Conservation (phyloP, 2,888 invertebrate genomes). For the Trypoxylon attenuatum region DNA sequence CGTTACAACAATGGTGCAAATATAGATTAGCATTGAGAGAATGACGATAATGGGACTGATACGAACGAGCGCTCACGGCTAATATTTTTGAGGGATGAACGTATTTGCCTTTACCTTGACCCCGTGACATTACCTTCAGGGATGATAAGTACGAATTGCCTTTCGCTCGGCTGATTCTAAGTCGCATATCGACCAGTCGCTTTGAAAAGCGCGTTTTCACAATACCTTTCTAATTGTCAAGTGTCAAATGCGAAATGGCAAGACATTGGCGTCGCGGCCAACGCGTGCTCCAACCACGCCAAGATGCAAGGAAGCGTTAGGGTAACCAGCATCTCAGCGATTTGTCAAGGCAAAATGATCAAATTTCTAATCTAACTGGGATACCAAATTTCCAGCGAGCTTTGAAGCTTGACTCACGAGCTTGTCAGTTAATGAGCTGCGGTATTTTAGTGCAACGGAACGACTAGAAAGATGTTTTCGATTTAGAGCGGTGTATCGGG, state of each 20-base stretch:
- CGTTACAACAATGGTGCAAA: no score
- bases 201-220: conserved; percentile 48
- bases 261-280: conserved; percentile 12
- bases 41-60: no score
- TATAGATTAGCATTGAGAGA: no score
- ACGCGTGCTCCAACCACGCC: background rate
- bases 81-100: conserved; percentile 17
- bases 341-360: no score
- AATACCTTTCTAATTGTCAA: conserved; percentile 58
- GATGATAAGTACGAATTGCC: conserved; percentile 39
- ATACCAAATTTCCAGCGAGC: no score
- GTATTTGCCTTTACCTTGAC: conserved; percentile 41
- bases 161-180: conserved; percentile 43
- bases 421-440: no score
- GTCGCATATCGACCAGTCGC: conserved; percentile 40
- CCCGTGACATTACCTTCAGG: conserved; percentile 39
- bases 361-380: no score
- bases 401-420: no score
- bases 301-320: background rate
- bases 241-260: conserved; percentile 28
- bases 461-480: no score
- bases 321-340: no score
- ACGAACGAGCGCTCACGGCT: background rate
- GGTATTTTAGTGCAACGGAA: no score
- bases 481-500: no score